Percentiles rank a stretch among this genome's conserved stretches.
Conservation (phyloP, 2,113 vertebrate species). For the Corythornis vintsioides region DNA sequence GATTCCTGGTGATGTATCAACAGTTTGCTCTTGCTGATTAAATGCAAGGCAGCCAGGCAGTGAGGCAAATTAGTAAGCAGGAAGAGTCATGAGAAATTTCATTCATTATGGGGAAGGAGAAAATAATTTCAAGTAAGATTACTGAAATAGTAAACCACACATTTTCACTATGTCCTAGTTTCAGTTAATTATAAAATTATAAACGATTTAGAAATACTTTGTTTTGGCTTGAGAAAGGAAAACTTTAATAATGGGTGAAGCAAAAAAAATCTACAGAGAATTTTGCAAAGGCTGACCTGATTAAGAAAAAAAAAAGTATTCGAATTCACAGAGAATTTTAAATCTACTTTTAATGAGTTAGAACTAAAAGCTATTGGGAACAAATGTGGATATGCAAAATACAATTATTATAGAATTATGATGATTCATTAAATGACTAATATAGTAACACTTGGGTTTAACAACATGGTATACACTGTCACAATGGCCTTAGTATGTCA, state of each 20-base stretch:
- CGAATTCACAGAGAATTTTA: not conserved
- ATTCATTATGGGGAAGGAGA: not conserved
- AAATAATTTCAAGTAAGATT: not conserved
- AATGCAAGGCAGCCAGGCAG: not conserved
- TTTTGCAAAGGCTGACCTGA: not conserved
- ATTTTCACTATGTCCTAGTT: not conserved
- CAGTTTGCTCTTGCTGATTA: not conserved
- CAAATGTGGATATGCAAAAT: not conserved
- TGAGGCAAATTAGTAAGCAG: not conserved
- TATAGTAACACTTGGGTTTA: not conserved
- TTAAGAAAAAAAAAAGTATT: not conserved
- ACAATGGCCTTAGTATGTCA: not conserved
- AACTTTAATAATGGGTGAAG: not conserved
- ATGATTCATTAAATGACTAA: not conserved
- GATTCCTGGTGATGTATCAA: not conserved
- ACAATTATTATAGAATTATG: not conserved
- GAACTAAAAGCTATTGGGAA: not conserved
- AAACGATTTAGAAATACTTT: not conserved
- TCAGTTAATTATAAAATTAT: not conserved
- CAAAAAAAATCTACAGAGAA: not conserved
- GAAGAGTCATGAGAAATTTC: not conserved
- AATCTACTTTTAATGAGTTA: not conserved
- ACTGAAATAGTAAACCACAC: conserved; percentile 12
- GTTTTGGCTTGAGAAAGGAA: not conserved
- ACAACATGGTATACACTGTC: not conserved